Base-by-base conservation (phyloP, 2,113 vertebrate species). In the Pelmatolapia mariae region DNA sequence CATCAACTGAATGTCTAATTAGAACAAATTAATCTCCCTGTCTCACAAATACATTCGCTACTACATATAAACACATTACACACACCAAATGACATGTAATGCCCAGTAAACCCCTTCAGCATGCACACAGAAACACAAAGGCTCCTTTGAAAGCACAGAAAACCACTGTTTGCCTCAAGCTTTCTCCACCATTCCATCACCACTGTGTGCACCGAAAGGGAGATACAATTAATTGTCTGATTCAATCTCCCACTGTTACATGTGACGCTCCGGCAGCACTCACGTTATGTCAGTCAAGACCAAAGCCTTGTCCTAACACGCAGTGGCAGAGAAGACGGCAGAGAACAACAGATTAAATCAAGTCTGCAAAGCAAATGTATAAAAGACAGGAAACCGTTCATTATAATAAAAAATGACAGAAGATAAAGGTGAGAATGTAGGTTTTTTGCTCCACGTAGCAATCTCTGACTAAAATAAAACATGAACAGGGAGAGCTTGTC, bases 221-320 rank as follows among this genome's bases (percentile, higher is more conserved):
- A 88, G 89, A 93, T 90, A 87, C 79, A 88, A 92, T 90, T 93
- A 93, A 95, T 93, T 94, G 91, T 92, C 91, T 92, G 81, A 93
- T 92, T 95, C 87, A 84, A 89, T 93, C 85, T 87, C 87, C 86
- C 78, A 54, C 92, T 88, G 92, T 88, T 91, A 78, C 81, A 87
- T 92, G 80, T 87, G 89, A 91, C 5, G 59, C 92, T 94, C 47
- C 73, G 38, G 89, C 92, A 94, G 89, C 90, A 84, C 80, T 91
- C 90, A 53, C 86, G 82, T 92, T 83, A 84, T 50, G 91, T 92
- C 93, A 94, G 88, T 92, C 93, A 92, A 89, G 66, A 86, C 90
- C 88, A 89, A 78, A 92, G 78, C 88, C 79, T 45, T 9, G 63
- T 76, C 84, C 63, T 83, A 56, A 89, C 84, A 86, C 83, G 9